Conservation (phyloP, 2,797 vertebrate genomes). For the Australoheros facetus region DNA sequence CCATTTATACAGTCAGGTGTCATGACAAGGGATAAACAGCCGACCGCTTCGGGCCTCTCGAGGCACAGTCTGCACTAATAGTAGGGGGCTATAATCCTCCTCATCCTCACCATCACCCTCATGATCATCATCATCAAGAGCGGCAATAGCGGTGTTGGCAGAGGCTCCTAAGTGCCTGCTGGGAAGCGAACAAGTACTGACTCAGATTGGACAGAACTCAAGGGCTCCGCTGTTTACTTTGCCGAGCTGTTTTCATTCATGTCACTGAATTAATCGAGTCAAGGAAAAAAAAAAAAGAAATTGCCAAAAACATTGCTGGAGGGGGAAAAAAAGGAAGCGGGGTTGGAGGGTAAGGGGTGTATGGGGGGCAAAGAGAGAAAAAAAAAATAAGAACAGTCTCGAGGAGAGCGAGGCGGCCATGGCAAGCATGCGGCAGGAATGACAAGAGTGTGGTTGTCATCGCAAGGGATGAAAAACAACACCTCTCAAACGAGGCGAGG, state of each 20-base stretch:
- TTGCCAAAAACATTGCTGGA: slow-evolving; percentile 59
- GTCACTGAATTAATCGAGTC: slow-evolving; percentile 71
- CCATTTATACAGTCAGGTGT: slow-evolving; percentile 81
- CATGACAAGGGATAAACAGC: slow-evolving; percentile 77
- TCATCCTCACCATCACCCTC: slow-evolving; percentile 59
- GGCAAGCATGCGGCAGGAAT: slow-evolving; percentile 62
- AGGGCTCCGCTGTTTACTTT: slow-evolving; percentile 63
- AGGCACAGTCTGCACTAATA: slow-evolving; percentile 55
- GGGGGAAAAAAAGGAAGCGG: neutral
- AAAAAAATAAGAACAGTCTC: slow-evolving; percentile 30
- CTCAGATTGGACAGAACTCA: slow-evolving; percentile 67
- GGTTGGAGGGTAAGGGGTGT: neutral
- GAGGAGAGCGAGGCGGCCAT: slow-evolving; percentile 47
- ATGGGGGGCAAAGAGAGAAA: neutral
- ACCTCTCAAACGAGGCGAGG: slow-evolving; percentile 70
- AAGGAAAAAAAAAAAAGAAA: slow-evolving; percentile 42
- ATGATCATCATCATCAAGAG: slow-evolving; percentile 66
- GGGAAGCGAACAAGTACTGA: slow-evolving; percentile 53
- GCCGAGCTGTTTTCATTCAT: slow-evolving; percentile 58
- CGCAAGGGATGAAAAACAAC: slow-evolving; percentile 73
- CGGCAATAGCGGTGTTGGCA: slow-evolving; percentile 48
- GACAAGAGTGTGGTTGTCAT: slow-evolving; percentile 70
- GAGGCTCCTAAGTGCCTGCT: slow-evolving; percentile 59
- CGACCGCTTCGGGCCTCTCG: slow-evolving; percentile 45
- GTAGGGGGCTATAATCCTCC: slow-evolving; percentile 57